Base-by-base conservation (phyloP, 2,113 vertebrate species). In the Zeus faber region DNA sequence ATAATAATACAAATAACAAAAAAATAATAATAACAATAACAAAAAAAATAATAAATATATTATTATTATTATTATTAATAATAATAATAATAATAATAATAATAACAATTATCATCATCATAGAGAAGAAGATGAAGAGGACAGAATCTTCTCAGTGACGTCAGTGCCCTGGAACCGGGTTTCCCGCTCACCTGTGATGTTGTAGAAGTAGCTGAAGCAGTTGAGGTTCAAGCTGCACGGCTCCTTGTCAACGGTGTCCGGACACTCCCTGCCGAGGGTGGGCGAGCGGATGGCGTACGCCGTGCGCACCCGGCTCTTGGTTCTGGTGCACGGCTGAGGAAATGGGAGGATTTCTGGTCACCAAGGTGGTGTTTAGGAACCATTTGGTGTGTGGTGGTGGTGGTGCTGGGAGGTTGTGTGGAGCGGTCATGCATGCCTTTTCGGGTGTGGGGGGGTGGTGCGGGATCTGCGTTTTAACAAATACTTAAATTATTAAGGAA, bases 191-290 rank as follows among this genome's bases (percentile, higher is more conserved):
- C 97, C 97, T 89, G 96, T 99, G 76, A 98, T 93, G 25, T 99
- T 99, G 85, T 98, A 99, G 67, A 93, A 92, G 75, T 97, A 99
- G 84, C 95, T 93, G 86, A 90, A 98, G 67, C 97, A 99, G 87
- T 98, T 99, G 75, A 87, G 93, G 84, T 98, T 97, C 69, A 98
- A 88, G 62, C 81, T 70, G 64, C 97, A 99, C 7, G 86, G 75
- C 57, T 98, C 95, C 14, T 75, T 87, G 74, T 98, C 91, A 0
- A 79, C 80, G 2, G 87, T 77, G 39, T 86, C 64, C 1, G 95
- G 94, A 70, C 96, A 99, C 55, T 88, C 63, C 55, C 91, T 89
- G 33, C 94, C 95, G 41, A 87, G 83, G 7, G 85, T 87, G 10
- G 94, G 90, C 20, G 90, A 89, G 40, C 97, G 90, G 1, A 99